A percentile compares a stretch with the other conserved stretches of the same genome.
Conservation (phyloP, 2,797 vertebrate species). For the Anabacerthia variegaticeps region DNA sequence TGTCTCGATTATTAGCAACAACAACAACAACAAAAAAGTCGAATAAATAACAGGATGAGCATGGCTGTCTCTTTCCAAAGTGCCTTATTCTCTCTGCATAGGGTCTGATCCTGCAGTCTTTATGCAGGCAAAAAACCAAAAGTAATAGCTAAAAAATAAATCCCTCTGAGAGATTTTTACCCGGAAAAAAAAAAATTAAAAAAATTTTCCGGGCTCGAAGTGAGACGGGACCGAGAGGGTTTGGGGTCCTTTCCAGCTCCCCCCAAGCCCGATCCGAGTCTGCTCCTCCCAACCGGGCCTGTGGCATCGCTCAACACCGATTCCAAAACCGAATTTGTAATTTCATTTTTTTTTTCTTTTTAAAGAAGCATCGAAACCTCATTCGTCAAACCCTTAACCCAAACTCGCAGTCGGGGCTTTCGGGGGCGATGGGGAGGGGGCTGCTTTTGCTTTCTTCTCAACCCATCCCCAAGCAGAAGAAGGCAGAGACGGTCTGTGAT, state of each 20-base stretch:
- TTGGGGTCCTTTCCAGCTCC: not conserved
- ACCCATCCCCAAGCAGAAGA: not conserved
- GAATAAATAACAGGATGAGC: constrained; percentile 96
- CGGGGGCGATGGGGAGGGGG: not conserved
- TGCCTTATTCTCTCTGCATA: constrained; percentile 88
- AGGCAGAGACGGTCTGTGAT: constrained; percentile 1
- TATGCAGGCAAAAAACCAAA: not conserved
- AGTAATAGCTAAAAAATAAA: not conserved
- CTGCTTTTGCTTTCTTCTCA: not conserved
- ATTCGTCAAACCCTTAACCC: not conserved
- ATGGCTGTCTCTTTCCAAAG: constrained; percentile 86
- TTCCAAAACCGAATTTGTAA: not conserved
- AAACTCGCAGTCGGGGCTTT: not conserved
- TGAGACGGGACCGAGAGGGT: not conserved
- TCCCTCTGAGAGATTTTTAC: constrained; percentile 21
- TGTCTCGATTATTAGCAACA: constrained; percentile 83
- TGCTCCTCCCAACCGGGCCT: not conserved
- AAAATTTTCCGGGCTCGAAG: not conserved
- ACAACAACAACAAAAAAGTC: constrained; percentile 59
- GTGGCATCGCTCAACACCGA: not conserved
- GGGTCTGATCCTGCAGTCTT: constrained; percentile 49
- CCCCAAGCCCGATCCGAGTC: not conserved
- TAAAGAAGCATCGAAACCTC: not conserved
- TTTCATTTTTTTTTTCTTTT: not conserved
- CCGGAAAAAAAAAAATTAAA: not conserved